Evolutionary conservation across 2,797 vertebrate genomes (phyloP).

Genomic region (Rhynchonycteris naso): DNA sequence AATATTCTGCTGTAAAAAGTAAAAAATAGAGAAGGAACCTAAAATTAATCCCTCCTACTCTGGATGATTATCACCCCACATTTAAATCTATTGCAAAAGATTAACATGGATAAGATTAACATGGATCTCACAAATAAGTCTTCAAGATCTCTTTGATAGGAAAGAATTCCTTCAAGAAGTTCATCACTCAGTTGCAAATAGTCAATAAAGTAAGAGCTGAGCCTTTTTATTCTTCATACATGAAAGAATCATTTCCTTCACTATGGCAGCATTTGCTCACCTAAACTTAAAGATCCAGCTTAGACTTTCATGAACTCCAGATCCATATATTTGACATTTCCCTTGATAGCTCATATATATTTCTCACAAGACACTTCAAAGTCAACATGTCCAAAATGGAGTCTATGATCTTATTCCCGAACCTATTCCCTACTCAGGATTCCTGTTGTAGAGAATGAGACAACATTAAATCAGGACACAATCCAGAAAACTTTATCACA

Average conservation of each 20-base stretch:
- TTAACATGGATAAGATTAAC: conserved; percentile 32
- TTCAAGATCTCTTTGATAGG: background rate
- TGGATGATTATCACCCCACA: conserved; percentile 14
- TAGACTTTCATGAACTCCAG: background rate
- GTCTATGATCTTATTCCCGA: background rate
- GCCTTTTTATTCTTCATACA: background rate
- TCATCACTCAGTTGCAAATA: background rate
- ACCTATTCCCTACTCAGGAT: background rate
- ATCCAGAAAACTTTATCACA: background rate
- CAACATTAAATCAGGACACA: background rate
- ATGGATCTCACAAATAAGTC: background rate
- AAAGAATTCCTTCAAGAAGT: background rate
- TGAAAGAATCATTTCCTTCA: background rate
- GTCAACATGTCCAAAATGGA: background rate
- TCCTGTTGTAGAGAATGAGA: background rate
- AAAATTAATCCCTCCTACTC: conserved; percentile 58
- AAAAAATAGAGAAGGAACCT: conserved; percentile 17
- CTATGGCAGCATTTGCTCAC: background rate
- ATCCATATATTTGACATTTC: background rate
- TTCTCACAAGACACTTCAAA: background rate
- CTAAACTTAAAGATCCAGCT: background rate
- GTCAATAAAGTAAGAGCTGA: background rate
- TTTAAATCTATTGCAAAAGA: conserved; percentile 57
- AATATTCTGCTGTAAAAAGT: conserved; percentile 36
- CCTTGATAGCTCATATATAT: background rate